Evolutionary conservation across 2,113 vertebrate genomes (phyloP).

Genomic region (Pedetes capensis): DNA sequence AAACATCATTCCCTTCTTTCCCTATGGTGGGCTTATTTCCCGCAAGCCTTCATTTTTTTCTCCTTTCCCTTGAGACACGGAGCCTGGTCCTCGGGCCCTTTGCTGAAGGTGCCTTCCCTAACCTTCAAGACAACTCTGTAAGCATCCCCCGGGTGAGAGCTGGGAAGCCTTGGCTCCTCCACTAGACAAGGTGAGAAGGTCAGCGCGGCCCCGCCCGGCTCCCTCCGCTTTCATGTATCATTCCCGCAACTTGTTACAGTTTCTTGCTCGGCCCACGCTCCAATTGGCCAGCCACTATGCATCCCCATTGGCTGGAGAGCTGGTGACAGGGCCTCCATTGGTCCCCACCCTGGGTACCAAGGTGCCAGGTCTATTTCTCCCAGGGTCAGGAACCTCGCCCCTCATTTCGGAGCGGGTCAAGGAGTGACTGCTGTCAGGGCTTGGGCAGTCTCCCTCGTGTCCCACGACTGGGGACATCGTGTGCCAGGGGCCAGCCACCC

Average conservation of each 20-base stretch:
- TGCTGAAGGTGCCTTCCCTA: not conserved
- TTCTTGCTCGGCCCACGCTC: not conserved
- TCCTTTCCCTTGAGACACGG: not conserved
- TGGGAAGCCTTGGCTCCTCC: not conserved
- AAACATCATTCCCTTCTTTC: not conserved
- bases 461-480: not conserved
- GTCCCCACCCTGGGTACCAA: not conserved
- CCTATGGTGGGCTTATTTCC: fast-evolving
- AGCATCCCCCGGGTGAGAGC: not conserved
- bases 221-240: not conserved
- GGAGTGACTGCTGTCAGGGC: not conserved
- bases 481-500: not conserved
- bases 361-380: not conserved
- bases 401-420: fast-evolving
- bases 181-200: slow-evolving; percentile 26
- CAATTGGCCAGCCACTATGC: slow-evolving; percentile 35
- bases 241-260: not conserved
- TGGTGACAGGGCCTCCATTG: slow-evolving; percentile 1
- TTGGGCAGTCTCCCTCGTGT: fast-evolving
- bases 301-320: slow-evolving; percentile 50
- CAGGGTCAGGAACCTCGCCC: too few relatives aligned
- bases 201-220: not conserved
- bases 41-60: not conserved
- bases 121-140: not conserved
- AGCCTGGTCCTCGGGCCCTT: not conserved